Percentiles rank a stretch among this genome's conserved stretches.
These are phyloP conservation scores for Heterodera schachtii DNA, from an alignment of 1,140 invertebrate genomes.

Conservation along the genomic window DNA sequence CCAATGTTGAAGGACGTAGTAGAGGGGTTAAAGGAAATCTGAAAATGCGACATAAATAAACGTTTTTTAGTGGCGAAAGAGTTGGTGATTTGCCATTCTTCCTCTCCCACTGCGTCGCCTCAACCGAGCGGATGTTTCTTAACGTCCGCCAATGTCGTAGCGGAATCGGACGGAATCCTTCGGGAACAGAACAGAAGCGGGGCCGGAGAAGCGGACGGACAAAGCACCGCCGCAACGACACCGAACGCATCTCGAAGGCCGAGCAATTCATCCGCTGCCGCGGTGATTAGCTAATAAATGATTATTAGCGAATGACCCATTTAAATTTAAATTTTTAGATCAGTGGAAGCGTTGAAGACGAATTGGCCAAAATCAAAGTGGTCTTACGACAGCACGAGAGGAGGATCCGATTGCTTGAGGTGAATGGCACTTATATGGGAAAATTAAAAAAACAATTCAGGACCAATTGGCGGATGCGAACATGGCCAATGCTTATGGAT, in stretches of 20 bases:
- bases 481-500: constrained; percentile 52
- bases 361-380: constrained; percentile 82
- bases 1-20: too few species aligned
- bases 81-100: neutral
- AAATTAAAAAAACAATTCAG: neutral
- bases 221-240: constrained; percentile 4
- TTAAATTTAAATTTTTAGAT: neutral
- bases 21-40: too few species aligned
- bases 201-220: constrained; percentile 25
- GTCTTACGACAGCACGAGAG: constrained; percentile 92
- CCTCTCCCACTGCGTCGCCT: neutral
- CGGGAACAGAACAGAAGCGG: constrained; percentile 51
- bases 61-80: neutral
- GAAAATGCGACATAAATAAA: too few species aligned
- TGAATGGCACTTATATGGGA: constrained; percentile 62
- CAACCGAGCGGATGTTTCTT: neutral
- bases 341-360: constrained; percentile 71
- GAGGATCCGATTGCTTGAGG: constrained; percentile 77
- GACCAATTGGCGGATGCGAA: constrained; percentile 32
- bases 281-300: neutral
- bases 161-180: constrained; percentile 42
- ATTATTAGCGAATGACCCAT: neutral
- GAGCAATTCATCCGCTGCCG: constrained; percentile 42
- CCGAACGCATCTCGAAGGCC: constrained; percentile 16
- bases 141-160: neutral